phyloP scores from a whole-genome alignment of 2,113 vertebrate species.

The Condylura cristata region DNA sequence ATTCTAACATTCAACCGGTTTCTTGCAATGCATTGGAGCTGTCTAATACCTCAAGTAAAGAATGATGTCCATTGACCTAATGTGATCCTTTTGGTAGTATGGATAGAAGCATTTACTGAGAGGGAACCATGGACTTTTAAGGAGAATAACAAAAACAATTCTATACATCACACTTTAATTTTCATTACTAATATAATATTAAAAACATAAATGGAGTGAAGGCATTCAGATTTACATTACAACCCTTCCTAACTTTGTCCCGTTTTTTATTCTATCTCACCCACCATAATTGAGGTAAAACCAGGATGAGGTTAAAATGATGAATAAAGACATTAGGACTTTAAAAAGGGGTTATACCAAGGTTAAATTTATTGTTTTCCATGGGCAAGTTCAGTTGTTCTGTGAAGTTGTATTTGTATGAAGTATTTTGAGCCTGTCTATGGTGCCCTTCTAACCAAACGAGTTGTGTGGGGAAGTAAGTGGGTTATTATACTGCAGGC shows the following conservation, averaged over 20 bases:
- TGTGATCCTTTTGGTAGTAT: not conserved
- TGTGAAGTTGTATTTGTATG: not conserved
- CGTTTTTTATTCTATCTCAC: not conserved
- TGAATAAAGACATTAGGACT: not conserved
- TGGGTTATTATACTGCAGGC: not conserved
- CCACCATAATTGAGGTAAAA: not conserved
- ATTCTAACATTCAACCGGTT: not conserved
- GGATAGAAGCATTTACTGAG: not conserved
- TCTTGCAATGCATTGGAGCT: not conserved
- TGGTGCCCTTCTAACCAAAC: not conserved
- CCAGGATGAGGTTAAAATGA: not conserved
- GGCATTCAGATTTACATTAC: not conserved
- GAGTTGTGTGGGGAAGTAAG: not conserved
- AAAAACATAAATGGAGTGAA: not conserved
- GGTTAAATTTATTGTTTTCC: constrained; percentile 22
- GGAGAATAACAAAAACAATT: not conserved
- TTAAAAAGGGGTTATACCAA: not conserved
- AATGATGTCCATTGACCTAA: constrained; percentile 22
- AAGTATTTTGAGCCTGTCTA: not conserved
- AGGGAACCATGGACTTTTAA: not conserved
- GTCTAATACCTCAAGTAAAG: not conserved
- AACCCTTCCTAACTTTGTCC: not conserved
- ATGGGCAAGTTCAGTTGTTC: not conserved
- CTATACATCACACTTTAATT: not conserved
- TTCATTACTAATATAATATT: not conserved